Evolutionary conservation across 1,140 invertebrate species (phyloP).

Genomic region (Anagrus nilaparvatae): DNA sequence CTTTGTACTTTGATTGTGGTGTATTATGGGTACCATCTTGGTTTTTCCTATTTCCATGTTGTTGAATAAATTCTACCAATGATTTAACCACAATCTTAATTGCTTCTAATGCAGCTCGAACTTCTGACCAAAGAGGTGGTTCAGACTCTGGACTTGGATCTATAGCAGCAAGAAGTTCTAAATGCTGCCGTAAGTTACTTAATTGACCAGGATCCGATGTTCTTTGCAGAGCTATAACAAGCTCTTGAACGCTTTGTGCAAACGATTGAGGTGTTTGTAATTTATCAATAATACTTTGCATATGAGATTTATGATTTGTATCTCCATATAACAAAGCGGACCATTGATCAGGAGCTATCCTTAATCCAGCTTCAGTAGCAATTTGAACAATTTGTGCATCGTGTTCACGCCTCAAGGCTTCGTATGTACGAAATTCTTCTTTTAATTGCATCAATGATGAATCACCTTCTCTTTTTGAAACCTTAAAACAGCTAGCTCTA

Average conservation of each 20-base stretch:
- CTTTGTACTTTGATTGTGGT: slow-evolving; percentile 75
- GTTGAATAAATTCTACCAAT: slow-evolving; percentile 75
- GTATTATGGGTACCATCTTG: slow-evolving; percentile 43
- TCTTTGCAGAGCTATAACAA: slow-evolving; percentile 84
- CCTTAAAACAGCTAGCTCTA: slow-evolving; percentile 96
- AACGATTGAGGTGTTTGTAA: slow-evolving; percentile 87
- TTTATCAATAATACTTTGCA: slow-evolving; percentile 97
- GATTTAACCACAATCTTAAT: slow-evolving; percentile 74
- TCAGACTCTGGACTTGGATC: slow-evolving; percentile 69
- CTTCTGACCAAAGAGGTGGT: slow-evolving; percentile 60
- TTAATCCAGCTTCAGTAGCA: slow-evolving; percentile 89
- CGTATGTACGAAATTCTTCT: slow-evolving; percentile 93
- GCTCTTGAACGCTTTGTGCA: slow-evolving; percentile 80
- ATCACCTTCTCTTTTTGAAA: slow-evolving; percentile 93
- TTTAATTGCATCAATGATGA: slow-evolving; percentile 98
- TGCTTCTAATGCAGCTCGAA: slow-evolving; percentile 67
- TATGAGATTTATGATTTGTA: slow-evolving; percentile 89
- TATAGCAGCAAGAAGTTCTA: slow-evolving; percentile 78
- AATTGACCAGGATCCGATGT: slow-evolving; percentile 83
- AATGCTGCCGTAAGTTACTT: slow-evolving; percentile 60
- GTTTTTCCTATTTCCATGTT: slow-evolving; percentile 58
- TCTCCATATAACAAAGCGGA: slow-evolving; percentile 94
- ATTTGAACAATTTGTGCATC: slow-evolving; percentile 98
- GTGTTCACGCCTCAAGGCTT: slow-evolving; percentile 85
- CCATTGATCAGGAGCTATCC: slow-evolving; percentile 98